phyloP scores from a whole-genome alignment of 2,113 vertebrate species.

The Pygoscelis adeliae region DNA sequence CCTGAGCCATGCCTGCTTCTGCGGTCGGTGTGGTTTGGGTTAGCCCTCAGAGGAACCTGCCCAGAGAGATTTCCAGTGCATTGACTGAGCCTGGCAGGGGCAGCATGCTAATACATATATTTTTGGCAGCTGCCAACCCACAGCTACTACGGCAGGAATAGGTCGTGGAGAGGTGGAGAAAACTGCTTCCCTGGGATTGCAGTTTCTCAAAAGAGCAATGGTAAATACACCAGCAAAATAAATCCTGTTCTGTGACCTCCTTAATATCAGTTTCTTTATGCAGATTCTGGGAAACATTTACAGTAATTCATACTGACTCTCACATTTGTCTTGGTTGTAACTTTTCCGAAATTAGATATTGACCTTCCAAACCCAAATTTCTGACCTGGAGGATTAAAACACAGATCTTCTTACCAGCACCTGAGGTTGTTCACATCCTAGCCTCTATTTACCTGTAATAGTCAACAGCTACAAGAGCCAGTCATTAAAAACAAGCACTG shows the following conservation, averaged over 20 bases:
- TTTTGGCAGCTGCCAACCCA: not conserved
- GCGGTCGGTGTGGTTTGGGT: fast-evolving
- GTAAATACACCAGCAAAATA: not conserved
- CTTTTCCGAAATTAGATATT: not conserved
- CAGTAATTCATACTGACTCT: not conserved
- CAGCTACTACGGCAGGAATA: not conserved
- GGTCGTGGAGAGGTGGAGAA: not conserved
- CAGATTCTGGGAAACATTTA: not conserved
- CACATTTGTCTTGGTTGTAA: not conserved
- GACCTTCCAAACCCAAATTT: not conserved
- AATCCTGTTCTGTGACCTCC: not conserved
- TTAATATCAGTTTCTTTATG: not conserved
- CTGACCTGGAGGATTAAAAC: not conserved
- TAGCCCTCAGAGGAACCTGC: not conserved
- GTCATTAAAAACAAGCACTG: not conserved
- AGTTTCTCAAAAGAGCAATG: fast-evolving
- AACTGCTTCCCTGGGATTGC: not conserved
- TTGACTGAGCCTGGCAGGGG: not conserved
- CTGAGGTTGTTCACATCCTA: not conserved
- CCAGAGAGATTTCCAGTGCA: too few relatives aligned
- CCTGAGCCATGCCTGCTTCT: fast-evolving
- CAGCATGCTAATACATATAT: fast-evolving
- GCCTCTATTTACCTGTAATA: not conserved
- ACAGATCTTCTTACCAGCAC: not conserved
- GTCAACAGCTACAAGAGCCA: not conserved